phyloP scores from a whole-genome alignment of 2,113 vertebrate genomes.

The Entomyzon cyanotis region DNA sequence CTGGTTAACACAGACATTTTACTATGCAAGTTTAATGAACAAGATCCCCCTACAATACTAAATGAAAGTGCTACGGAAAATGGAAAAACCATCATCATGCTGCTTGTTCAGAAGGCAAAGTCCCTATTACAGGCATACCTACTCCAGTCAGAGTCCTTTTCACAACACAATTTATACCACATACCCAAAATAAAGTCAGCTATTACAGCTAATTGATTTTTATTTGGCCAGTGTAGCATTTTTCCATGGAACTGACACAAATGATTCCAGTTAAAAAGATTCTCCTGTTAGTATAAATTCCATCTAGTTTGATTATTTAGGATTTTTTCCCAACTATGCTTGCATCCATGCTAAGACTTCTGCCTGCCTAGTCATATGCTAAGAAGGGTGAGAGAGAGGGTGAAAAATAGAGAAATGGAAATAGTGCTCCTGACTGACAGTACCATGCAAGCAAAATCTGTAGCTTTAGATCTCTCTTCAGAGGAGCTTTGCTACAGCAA shows the following conservation, averaged over 20 bases:
- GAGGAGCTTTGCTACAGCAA: conserved; percentile 2
- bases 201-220: not conserved
- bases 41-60: not conserved
- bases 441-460: conserved; percentile 47
- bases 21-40: not conserved
- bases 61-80: not conserved
- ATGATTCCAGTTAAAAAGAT: not conserved
- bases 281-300: not conserved
- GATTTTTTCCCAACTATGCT: not conserved
- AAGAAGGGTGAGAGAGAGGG: not conserved
- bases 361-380: not conserved
- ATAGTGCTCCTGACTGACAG: conserved; percentile 45
- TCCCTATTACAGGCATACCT: not conserved
- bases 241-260: not conserved
- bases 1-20: not conserved
- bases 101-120: not conserved
- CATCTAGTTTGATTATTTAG: not conserved
- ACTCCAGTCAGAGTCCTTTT: not conserved
- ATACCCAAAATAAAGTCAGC: not conserved
- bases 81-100: not conserved
- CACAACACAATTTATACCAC: not conserved
- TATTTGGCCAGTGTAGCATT: not conserved
- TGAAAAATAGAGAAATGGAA: conserved; percentile 24
- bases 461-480: conserved; percentile 40
- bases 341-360: not conserved